Percentiles rank a stretch among this genome's conserved stretches.
phyloP scores from a whole-genome alignment of 2,888 invertebrate genomes.

The Ephialtes manifestator region DNA sequence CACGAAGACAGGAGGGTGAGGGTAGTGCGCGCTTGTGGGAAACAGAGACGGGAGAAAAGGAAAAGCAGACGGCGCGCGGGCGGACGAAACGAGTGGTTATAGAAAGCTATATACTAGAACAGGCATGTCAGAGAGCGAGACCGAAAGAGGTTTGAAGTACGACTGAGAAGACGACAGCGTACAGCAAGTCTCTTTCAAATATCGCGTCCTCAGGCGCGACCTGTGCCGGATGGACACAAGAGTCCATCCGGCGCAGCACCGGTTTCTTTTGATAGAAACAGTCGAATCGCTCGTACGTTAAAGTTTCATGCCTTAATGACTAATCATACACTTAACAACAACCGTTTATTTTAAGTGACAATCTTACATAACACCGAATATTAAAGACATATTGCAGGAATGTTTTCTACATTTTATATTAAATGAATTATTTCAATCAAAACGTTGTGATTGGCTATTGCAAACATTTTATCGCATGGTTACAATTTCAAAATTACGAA shows the following conservation, averaged over 20 bases:
- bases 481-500: too few species aligned
- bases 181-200: conserved; percentile 23
- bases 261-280: conserved; percentile 50
- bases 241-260: conserved; percentile 26
- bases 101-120: conserved; percentile 12
- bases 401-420: too few species aligned
- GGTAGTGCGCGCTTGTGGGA: conserved; percentile 40
- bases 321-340: too few species aligned
- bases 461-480: too few species aligned
- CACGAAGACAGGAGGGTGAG: conserved; percentile 66
- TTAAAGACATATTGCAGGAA: too few species aligned
- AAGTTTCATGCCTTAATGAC: background rate
- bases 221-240: conserved; percentile 42
- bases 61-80: conserved; percentile 1
- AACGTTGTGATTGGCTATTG: too few species aligned
- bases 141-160: conserved; percentile 45
- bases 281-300: conserved; percentile 23
- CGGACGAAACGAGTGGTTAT: background rate
- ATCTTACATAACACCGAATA: too few species aligned
- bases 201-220: conserved; percentile 18
- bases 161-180: conserved; percentile 15
- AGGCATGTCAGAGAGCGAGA: conserved; percentile 37
- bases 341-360: too few species aligned
- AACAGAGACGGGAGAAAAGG: conserved; percentile 56
- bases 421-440: too few species aligned